Base-by-base conservation (phyloP, 1,140 invertebrate species). In the Scaptomyza hsui region DNA sequence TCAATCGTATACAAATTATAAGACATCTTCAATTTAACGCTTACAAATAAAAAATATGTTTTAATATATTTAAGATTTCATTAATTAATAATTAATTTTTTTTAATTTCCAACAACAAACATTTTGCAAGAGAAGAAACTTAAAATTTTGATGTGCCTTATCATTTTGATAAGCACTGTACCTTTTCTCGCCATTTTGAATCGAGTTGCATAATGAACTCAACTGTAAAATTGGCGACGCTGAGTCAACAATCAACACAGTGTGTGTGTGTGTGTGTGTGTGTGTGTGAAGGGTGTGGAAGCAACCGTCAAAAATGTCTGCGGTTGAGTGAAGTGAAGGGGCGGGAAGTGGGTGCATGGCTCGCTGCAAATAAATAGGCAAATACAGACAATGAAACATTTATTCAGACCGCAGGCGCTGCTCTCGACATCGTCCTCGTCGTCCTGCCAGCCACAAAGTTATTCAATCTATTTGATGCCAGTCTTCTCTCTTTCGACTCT, bases 401-500 rank as follows among this genome's bases (percentile, higher is more conserved):
- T 53, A 72, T 67, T 19, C 41, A 48, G 45, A 69, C 60, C 57
- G 48, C 32, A 62, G 44, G 45, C 32, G 29, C 15, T 70, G 60
- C 15, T 55, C 6, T 10, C 16, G 7, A 9, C 21, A 1, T n/a
- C 26, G 18, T 47, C 18, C 35, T 32, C 47, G 12, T 21, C 37
- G 21, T 47, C 18, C 44, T 51, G 70, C 49, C 55, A 53, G 42
- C 51, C 32, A 37, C 32, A 37, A 57, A 75, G 67, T 75, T 81
- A 81, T 81, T 71, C 77, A 81, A 86, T 86, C 77, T 71, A 80
- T 86, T 80, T 67, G 72, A 77, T 78, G 72, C 37, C 65, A 63
- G 52, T 37, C 32, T 12, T 37, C 32, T 37, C 2, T 29, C 26
- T 9, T 24, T 53, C 39, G 35, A 70, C 55, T 67, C 48, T 48